Base-by-base conservation (phyloP, 2,113 vertebrate genomes). In the Dicerorhinus sumatrensis region DNA sequence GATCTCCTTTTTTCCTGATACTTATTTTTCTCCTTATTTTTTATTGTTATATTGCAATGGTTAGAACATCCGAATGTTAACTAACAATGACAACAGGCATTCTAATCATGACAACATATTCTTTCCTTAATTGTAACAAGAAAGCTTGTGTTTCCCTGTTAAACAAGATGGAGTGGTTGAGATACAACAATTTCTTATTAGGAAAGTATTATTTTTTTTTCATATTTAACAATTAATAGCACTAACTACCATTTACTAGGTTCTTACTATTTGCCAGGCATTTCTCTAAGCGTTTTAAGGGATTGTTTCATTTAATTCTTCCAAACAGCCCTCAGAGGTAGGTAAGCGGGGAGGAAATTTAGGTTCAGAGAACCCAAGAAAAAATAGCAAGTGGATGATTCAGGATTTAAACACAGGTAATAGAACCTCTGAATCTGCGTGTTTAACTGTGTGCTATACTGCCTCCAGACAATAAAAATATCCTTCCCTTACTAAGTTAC, bases 261-360 rank as follows among this genome's bases (percentile, higher is more conserved):
- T 63, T 79, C 27, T 72, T 54, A n/a, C 39, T 51, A 16, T 69
- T 23, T 63, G 84, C 31, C 2, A 0, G 16, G 27, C 18, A 83
- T 3, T 63, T 94, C 79, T 48, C 72, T 51, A 65, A n/a, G 9
- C 16, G 20, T 54, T 85, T 80, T 58, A 46, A 2, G 48, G 33
- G 25, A 81, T 58, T 29, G 33, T 73, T 80, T 79, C 46, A 58
- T n/a, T 67, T 80, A 56, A 56, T 86, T 94, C 46, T 79, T 69
- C 21, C 39, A 42, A 76, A 42, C 9, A 65, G 29, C 20, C 20
- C 23, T 77, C 14, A 36, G 65, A 42, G 31, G 29, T 46, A 67
- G 33, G 18, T 51, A 48, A 21, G 51, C 14, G 51, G 51, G 51
- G 27, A 89, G 42, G 51, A 69, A 56, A 67, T 16, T 51, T 63